Percentiles rank a stretch among this genome's conserved stretches.
Conservation (phyloP, 1,140 invertebrate genomes). For the Zaprionus ghesquierei region DNA sequence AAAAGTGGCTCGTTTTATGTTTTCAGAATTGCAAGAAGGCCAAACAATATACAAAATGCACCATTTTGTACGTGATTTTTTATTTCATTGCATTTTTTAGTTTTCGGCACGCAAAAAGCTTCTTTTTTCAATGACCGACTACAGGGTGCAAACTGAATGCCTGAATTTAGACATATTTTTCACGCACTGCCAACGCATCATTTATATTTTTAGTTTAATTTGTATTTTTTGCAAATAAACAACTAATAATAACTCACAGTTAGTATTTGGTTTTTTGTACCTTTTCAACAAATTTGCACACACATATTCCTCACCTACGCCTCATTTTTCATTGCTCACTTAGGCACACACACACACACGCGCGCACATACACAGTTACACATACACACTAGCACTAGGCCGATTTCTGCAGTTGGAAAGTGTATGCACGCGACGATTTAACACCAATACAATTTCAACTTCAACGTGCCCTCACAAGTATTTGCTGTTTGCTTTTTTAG, state of each 20-base stretch:
- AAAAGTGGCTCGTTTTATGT: conserved; percentile 10
- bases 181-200: conserved; percentile 55
- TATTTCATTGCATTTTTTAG: conserved; percentile 32
- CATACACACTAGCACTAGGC: conserved; percentile 32
- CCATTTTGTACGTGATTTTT: conserved; percentile 39
- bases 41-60: conserved; percentile 8
- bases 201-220: conserved; percentile 7
- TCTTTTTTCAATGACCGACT: conserved; percentile 8
- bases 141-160: conserved; percentile 14
- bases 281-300: conserved; percentile 68
- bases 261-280: conserved; percentile 45
- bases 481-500: conserved; percentile 16
- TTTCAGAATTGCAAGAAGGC: conserved; percentile 19
- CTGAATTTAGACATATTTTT: conserved; percentile 45
- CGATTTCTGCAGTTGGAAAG: conserved; percentile 37
- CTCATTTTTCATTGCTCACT: conserved; percentile 72
- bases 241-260: conserved; percentile 15
- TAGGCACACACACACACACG: conserved; percentile 59
- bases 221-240: not conserved
- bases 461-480: conserved; percentile 25
- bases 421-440: conserved; percentile 34
- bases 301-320: conserved; percentile 72
- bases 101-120: conserved; percentile 42
- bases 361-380: conserved; percentile 67
- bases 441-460: conserved; percentile 3